A percentile compares a stretch with the other conserved stretches of the same genome.
These are phyloP conservation scores for Alligator sinensis DNA, from an alignment of 2,113 vertebrate genomes.

Conservation along the genomic window DNA sequence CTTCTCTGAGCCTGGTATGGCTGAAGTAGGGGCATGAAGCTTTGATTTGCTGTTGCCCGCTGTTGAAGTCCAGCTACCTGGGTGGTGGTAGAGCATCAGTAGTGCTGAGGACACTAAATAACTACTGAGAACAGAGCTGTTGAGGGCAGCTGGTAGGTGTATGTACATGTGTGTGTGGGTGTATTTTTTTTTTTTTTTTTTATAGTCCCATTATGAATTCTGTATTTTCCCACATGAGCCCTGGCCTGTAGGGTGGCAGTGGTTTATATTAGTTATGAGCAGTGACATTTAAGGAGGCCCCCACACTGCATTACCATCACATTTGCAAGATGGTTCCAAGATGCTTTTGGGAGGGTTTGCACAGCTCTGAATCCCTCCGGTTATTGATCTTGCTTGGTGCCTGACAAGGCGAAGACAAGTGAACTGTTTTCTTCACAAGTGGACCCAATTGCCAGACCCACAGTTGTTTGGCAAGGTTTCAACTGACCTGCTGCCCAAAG, in stretches of 20 bases:
- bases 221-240: not conserved
- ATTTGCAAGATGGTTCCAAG: not conserved
- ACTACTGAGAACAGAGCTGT: not conserved
- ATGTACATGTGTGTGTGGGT: not conserved
- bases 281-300: not conserved
- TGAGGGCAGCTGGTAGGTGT: not conserved
- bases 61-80: not conserved
- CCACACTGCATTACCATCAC: not conserved
- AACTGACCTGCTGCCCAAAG: not conserved
- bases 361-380: rapidly evolving
- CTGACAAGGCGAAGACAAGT: not conserved
- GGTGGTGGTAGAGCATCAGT: not conserved
- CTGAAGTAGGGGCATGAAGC: not conserved
- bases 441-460: not conserved
- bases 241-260: not conserved
- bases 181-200: not conserved
- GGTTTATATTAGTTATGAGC: not conserved
- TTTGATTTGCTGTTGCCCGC: not conserved
- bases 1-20: not conserved
- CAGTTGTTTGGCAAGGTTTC: not conserved
- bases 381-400: not conserved
- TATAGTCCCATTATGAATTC: not conserved
- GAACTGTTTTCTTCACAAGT: not conserved
- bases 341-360: not conserved
- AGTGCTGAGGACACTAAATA: not conserved